phyloP scores from a whole-genome alignment of 1,140 invertebrate species.

The Monomorium pharaonis region DNA sequence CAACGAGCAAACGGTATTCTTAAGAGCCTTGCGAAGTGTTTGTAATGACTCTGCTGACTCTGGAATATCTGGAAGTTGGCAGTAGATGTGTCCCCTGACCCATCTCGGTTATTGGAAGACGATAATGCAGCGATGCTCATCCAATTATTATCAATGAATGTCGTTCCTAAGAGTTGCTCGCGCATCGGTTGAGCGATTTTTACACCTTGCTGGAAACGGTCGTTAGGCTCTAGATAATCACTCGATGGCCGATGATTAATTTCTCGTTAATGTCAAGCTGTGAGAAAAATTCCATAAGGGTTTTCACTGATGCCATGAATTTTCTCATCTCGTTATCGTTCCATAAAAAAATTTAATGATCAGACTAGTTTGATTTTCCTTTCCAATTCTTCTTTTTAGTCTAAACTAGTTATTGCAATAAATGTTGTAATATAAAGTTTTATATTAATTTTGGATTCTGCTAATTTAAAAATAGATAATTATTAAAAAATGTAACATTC shows the following conservation, averaged over 20 bases:
- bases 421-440: neutral
- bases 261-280: constrained; percentile 44
- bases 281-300: neutral
- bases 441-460: neutral
- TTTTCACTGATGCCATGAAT: neutral
- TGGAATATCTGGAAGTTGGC: constrained; percentile 12
- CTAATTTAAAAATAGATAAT: too few relatives aligned
- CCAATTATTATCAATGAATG: constrained; percentile 65
- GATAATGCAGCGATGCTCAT: constrained; percentile 54
- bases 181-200: constrained; percentile 44
- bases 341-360: constrained; percentile 4
- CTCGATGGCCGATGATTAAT: constrained; percentile 22
- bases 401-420: neutral
- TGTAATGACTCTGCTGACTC: constrained; percentile 57
- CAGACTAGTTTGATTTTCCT: neutral
- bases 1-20: constrained; percentile 13
- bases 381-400: too few relatives aligned
- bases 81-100: neutral
- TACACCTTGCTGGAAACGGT: constrained; percentile 45
- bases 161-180: neutral
- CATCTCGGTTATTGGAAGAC: constrained; percentile 47
- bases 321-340: neutral
- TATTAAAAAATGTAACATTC: too few relatives aligned
- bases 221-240: constrained; percentile 60
- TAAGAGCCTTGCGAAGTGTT: constrained; percentile 62